Evolutionary conservation across 2,113 vertebrate species (phyloP).

Genomic region (Dasypus novemcinctus): DNA sequence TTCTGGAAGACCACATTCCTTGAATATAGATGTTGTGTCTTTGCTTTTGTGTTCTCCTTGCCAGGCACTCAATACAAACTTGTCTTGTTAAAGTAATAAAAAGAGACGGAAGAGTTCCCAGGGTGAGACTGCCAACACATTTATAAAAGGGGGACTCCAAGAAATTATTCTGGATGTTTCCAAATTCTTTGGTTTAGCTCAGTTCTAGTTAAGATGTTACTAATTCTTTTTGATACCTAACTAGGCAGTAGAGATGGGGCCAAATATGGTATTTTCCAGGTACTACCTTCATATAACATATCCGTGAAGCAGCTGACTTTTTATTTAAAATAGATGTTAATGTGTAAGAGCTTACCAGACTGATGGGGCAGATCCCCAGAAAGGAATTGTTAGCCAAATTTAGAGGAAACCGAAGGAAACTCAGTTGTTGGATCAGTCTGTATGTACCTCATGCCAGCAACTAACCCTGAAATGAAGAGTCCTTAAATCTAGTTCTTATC

Average conservation of each 20-base stretch:
- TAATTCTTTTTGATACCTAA: not conserved
- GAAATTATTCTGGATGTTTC: conserved; percentile 34
- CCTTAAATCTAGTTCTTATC: not conserved
- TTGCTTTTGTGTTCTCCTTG: conserved; percentile 22
- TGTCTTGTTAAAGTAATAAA: conserved; percentile 21
- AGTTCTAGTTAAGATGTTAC: not conserved
- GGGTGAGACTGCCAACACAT: not conserved
- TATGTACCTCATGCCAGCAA: not conserved
- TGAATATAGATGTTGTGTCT: not conserved
- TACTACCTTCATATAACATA: not conserved
- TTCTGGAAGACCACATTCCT: not conserved
- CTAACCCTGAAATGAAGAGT: not conserved
- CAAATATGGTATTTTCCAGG: not conserved
- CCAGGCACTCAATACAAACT: not conserved
- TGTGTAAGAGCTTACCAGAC: not conserved
- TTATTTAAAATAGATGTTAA: conserved; percentile 7
- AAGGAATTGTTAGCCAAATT: not conserved
- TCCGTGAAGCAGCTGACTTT: not conserved
- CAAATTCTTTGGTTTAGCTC: conserved; percentile 3
- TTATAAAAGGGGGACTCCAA: not conserved
- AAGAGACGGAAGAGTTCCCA: not conserved
- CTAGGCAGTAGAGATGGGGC: not conserved
- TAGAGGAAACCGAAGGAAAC: not conserved
- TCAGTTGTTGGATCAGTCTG: not conserved
- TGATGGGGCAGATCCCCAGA: not conserved